Conservation (phyloP, 2,797 vertebrate species). For the Cyprinella venusta region DNA sequence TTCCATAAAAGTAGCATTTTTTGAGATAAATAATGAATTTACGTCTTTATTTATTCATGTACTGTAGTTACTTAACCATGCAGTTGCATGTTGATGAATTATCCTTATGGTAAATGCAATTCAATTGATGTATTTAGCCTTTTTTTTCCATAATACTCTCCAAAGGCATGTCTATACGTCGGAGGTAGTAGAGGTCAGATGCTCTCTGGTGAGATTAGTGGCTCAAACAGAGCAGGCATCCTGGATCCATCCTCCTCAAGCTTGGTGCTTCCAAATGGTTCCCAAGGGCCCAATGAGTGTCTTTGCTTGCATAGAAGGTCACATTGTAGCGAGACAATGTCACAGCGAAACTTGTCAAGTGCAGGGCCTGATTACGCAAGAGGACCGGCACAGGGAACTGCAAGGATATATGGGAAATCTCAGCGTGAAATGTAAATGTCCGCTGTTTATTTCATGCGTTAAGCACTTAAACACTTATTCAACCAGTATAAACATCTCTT, state of each 20-base stretch:
- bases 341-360: conserved; percentile 68
- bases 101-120: background rate
- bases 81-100: background rate
- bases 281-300: conserved; percentile 64
- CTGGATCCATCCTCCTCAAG: conserved; percentile 63
- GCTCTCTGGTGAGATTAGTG: conserved; percentile 60
- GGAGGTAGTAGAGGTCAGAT: conserved; percentile 57
- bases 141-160: conserved; percentile 40
- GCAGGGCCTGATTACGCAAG: conserved; percentile 49
- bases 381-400: background rate
- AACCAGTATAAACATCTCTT: background rate
- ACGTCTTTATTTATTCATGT: background rate
- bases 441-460: background rate
- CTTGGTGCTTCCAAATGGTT: conserved; percentile 64
- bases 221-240: conserved; percentile 58
- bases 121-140: background rate
- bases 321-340: conserved; percentile 63
- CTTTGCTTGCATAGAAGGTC: conserved; percentile 67
- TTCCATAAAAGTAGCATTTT: background rate
- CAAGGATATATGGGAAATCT: background rate
- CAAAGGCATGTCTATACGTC: conserved; percentile 3
- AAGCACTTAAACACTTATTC: background rate
- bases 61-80: background rate
- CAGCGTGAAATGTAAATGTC: conserved; percentile 12
- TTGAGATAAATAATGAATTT: background rate